Percentiles rank a stretch among this genome's conserved stretches.
Conservation (phyloP, 2,113 vertebrate species). For the Nothoprocta perdicaria region DNA sequence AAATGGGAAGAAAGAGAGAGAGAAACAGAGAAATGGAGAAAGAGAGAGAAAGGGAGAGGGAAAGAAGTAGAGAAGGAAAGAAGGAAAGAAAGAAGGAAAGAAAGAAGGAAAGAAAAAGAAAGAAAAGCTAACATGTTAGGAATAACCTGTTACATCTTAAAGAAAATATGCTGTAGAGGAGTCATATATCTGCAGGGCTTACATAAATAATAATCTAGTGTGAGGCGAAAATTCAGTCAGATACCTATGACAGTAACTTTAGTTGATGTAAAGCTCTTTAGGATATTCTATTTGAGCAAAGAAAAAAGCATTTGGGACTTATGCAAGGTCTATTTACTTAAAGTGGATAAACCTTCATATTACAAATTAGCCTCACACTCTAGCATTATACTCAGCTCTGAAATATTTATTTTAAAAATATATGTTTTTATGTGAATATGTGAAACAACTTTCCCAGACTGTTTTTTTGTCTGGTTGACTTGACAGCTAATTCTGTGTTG, state of each 20-base stretch:
- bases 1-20: too few relatives aligned
- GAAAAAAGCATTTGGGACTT: conserved; percentile 7
- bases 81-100: background rate
- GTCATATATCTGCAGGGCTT: conserved; percentile 38
- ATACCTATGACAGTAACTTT: conserved; percentile 53
- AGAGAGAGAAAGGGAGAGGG: background rate
- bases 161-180: conserved; percentile 27
- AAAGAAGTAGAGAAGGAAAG: background rate
- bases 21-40: too few relatives aligned
- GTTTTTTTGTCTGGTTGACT: background rate
- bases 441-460: background rate
- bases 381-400: background rate
- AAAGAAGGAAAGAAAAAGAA: background rate
- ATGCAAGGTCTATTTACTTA: conserved; percentile 14
- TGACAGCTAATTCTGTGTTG: background rate
- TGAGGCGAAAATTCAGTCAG: conserved; percentile 60
- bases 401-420: background rate
- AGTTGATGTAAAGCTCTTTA: conserved; percentile 48
- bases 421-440: background rate
- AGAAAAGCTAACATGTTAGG: conserved; percentile 25
- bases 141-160: conserved; percentile 60
- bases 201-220: conserved; percentile 61
- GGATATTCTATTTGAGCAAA: background rate
- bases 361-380: background rate
- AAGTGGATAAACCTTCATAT: conserved; percentile 11